These are phyloP conservation scores for Drosophila hydei DNA, from an alignment of 1,140 invertebrate species.

Conservation along the genomic window DNA sequence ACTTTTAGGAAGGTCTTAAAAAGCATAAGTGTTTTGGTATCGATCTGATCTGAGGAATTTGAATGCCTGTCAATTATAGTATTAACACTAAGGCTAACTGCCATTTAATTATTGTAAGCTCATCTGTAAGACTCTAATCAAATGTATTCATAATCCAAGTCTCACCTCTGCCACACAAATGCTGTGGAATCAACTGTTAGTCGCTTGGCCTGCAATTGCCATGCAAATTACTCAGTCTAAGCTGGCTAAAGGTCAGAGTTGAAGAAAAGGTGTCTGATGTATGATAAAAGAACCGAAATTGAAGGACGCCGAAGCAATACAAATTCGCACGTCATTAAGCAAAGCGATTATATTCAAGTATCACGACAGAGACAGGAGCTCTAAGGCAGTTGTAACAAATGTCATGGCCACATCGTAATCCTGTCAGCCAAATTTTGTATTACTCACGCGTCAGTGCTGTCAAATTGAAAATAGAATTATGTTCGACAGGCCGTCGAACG, in stretches of 20 bases:
- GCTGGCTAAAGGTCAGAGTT: constrained; percentile 1
- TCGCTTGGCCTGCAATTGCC: not conserved
- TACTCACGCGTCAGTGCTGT: constrained; percentile 65
- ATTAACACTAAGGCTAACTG: too few relatives aligned
- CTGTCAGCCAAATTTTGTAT: constrained; percentile 61
- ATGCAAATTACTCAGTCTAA: constrained; percentile 8
- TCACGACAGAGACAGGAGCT: not conserved
- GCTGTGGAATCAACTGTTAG: too few relatives aligned
- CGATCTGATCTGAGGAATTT: too few relatives aligned
- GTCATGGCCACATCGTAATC: constrained; percentile 38
- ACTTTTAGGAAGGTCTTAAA: not conserved
- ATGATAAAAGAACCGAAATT: constrained; percentile 5
- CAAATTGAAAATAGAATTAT: constrained; percentile 32
- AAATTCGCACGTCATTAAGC: not conserved
- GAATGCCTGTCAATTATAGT: too few relatives aligned
- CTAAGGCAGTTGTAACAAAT: constrained; percentile 37
- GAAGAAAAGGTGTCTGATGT: constrained; percentile 2
- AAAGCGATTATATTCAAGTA: not conserved
- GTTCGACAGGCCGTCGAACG: constrained; percentile 22
- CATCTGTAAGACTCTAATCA: too few relatives aligned
- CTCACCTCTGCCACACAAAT: too few relatives aligned
- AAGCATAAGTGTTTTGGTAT: too few relatives aligned
- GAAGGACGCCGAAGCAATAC: not conserved
- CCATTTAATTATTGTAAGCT: too few relatives aligned
- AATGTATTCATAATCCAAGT: too few relatives aligned